A percentile compares a stretch with the other conserved stretches of the same genome.
phyloP scores from a whole-genome alignment of 2,113 vertebrate genomes.

The Leucosticte australis region DNA sequence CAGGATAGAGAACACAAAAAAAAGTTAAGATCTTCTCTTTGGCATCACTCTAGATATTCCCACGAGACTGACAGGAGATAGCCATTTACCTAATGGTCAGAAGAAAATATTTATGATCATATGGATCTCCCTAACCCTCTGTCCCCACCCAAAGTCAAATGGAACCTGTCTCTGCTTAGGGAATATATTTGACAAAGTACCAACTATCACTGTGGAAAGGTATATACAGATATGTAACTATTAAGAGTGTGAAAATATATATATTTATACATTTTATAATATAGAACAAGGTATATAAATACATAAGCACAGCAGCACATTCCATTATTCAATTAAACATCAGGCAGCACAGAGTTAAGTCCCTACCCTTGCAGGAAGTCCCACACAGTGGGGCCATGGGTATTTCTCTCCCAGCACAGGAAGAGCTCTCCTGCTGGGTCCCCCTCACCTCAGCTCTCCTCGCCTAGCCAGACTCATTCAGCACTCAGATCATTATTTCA shows the following conservation, averaged over 20 bases:
- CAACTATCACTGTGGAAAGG: background rate
- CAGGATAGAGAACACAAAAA: background rate
- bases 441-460: background rate
- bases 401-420: background rate
- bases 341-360: background rate
- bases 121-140: background rate
- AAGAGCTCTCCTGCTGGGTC: background rate
- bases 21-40: background rate
- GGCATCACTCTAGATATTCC: background rate
- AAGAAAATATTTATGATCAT: background rate
- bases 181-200: background rate
- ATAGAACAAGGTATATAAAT: background rate
- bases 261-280: too few relatives aligned
- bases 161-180: background rate
- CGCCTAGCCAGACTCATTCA: background rate
- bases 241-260: background rate
- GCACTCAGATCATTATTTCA: background rate
- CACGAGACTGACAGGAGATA: background rate
- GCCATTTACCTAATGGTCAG: rapidly evolving
- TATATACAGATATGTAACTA: background rate
- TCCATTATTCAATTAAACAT: background rate
- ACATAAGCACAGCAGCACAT: background rate
- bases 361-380: background rate
- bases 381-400: rapidly evolving
- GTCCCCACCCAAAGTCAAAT: background rate